These are phyloP conservation scores for Bimastos eiseni DNA, from an alignment of 2,888 invertebrate genomes.

Conservation along the genomic window DNA sequence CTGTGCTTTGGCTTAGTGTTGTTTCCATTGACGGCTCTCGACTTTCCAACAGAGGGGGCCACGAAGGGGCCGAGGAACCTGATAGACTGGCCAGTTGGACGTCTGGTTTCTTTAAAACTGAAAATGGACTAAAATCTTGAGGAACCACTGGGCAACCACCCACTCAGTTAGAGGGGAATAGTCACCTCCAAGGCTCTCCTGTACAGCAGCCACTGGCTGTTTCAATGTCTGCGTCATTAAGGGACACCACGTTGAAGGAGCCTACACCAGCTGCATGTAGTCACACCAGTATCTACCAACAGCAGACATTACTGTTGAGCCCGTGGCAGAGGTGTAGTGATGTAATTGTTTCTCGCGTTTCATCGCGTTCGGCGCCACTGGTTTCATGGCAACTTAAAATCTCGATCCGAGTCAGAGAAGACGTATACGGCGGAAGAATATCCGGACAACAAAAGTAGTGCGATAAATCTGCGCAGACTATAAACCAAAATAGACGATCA, in stretches of 20 bases:
- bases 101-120: too few relatives aligned
- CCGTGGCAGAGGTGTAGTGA: background rate
- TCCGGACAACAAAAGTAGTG: background rate
- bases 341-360: conserved; percentile 9
- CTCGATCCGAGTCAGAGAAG: background rate
- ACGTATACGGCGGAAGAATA: background rate
- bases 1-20: background rate
- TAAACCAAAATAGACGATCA: background rate
- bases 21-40: too few relatives aligned
- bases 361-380: background rate
- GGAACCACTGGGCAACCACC: too few relatives aligned
- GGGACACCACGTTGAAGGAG: background rate
- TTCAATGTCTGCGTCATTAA: background rate
- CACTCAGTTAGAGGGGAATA: too few relatives aligned
- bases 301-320: background rate
- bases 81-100: too few relatives aligned
- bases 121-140: too few relatives aligned
- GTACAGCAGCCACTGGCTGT: too few relatives aligned
- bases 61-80: too few relatives aligned
- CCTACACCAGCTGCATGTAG: background rate
- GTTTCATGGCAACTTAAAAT: background rate
- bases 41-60: too few relatives aligned
- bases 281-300: background rate
- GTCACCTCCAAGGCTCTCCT: too few relatives aligned
- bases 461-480: background rate